Evolutionary conservation across 2,113 vertebrate species (phyloP).

Genomic region (Atrichornis clamosus): DNA sequence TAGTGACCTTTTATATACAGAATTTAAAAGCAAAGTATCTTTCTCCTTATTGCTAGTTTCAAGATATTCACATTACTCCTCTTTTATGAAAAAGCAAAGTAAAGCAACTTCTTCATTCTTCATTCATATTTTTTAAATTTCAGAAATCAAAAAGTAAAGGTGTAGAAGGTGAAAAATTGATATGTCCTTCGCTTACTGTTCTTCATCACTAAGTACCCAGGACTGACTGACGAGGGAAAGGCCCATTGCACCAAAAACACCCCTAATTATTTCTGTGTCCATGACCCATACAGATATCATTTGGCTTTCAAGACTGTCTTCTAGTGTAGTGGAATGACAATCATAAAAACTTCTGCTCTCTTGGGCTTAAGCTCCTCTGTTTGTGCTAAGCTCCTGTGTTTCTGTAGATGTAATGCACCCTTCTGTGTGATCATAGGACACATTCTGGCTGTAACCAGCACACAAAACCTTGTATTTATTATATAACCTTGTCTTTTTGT

Average conservation of each 20-base stretch:
- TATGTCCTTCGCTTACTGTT: background rate
- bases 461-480: background rate
- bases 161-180: background rate
- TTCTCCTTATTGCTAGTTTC: background rate
- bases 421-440: background rate
- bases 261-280: background rate
- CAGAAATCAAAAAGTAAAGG: background rate
- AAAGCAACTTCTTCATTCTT: background rate
- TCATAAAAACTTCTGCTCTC: background rate
- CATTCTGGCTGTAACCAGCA: background rate
- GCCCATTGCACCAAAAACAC: rapidly evolving
- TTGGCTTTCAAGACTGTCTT: background rate
- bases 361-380: background rate
- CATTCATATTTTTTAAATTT: background rate
- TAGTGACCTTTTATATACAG: background rate
- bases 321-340: background rate
- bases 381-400: background rate
- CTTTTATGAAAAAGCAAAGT: background rate
- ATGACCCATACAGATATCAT: background rate
- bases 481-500: background rate
- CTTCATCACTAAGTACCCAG: background rate
- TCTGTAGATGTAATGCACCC: background rate
- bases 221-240: background rate
- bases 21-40: background rate
- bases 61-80: background rate